Conservation (phyloP, 2,797 vertebrate genomes). For the Acrossocheilus wenchowensis region DNA sequence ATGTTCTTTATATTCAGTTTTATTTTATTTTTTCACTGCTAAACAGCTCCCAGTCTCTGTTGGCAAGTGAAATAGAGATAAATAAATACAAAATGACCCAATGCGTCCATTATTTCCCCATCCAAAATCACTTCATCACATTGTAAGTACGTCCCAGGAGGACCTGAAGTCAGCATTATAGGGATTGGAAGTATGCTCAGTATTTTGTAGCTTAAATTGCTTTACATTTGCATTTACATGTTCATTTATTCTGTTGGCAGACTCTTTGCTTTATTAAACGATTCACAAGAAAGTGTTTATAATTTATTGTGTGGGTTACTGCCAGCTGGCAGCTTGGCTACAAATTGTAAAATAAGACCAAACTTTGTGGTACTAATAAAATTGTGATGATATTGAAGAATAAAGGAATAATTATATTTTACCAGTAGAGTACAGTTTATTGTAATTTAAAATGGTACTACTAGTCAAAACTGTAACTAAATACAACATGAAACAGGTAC, state of each 20-base stretch:
- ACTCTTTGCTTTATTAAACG: conserved; percentile 9
- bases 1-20: neutral
- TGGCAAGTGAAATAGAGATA: neutral
- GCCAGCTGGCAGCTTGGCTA: conserved; percentile 18
- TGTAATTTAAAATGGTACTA: neutral
- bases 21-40: neutral
- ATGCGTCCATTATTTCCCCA: neutral
- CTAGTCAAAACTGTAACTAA: neutral
- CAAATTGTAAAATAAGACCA: neutral
- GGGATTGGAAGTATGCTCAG: neutral
- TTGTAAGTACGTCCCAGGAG: neutral
- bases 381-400: neutral
- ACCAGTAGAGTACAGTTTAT: neutral
- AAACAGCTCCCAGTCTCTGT: neutral
- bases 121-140: neutral
- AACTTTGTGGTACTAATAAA: neutral
- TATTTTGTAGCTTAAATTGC: conserved; percentile 22
- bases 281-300: conserved; percentile 17
- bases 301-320: neutral
- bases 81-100: neutral
- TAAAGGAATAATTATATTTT: neutral
- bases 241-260: conserved; percentile 16
- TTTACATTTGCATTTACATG: neutral
- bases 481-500: neutral
- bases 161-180: conserved; percentile 24